Conservation (phyloP, 2,888 invertebrate genomes). For the Penaeus monodon region DNA sequence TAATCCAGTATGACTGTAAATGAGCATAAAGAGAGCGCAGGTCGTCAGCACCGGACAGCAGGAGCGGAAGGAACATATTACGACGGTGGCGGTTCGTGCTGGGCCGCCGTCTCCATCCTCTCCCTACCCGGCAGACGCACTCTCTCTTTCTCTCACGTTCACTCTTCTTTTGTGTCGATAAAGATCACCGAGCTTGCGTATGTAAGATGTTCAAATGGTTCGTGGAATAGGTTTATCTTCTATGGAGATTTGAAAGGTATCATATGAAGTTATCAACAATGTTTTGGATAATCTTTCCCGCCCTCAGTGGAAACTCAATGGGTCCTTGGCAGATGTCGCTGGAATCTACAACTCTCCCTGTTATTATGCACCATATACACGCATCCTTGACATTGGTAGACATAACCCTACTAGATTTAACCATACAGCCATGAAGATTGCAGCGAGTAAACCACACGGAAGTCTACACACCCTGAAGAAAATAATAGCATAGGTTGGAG, state of each 20-base stretch:
- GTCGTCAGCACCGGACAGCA: conserved; percentile 34
- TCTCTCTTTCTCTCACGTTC: conserved; percentile 4
- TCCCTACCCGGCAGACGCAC: no score
- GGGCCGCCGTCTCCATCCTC: neutral
- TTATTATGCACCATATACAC: neutral
- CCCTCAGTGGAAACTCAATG: conserved; percentile 7
- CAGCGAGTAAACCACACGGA: no score
- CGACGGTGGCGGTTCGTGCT: neutral
- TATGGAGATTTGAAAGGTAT: conserved; percentile 32
- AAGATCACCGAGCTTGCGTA: no score
- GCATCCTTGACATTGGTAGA: no score
- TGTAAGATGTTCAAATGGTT: neutral
- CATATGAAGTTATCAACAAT: conserved; percentile 2
- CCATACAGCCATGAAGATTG: no score
- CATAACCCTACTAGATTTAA: no score
- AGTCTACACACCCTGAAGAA: no score
- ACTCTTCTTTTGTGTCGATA: neutral
- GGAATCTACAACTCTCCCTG: neutral
- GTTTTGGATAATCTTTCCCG: conserved; percentile 5
- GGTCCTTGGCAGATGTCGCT: conserved; percentile 2
- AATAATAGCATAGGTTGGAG: no score
- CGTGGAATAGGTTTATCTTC: neutral
- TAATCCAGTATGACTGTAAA: no score
- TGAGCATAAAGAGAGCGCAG: conserved; percentile 4
- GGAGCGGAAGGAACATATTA: conserved; percentile 43